These are phyloP conservation scores for Rhabdophis nuchalis DNA, from an alignment of 2,797 vertebrate species.

Conservation along the genomic window DNA sequence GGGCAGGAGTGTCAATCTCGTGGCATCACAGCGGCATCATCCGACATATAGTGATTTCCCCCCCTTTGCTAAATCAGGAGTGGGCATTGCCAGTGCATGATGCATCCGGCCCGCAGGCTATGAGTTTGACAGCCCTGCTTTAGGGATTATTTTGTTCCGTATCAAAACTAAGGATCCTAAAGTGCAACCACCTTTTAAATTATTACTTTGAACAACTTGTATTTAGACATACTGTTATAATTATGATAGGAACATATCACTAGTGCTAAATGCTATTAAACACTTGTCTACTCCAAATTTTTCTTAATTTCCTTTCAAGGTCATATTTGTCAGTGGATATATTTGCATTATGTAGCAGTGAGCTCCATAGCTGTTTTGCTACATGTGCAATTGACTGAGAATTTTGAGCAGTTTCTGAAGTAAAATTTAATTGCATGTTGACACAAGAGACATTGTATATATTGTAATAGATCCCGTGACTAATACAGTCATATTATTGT, in stretches of 20 bases:
- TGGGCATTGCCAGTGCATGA: no score
- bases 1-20: no score
- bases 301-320: neutral
- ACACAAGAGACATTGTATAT: neutral
- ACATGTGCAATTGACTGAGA: neutral
- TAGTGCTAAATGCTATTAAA: neutral
- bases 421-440: neutral
- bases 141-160: neutral
- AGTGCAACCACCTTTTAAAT: neutral
- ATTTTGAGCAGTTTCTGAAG: neutral
- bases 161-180: neutral
- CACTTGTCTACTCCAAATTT: neutral
- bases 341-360: neutral
- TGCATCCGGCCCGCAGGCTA: no score
- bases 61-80: no score
- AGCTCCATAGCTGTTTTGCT: neutral
- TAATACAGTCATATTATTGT: no score
- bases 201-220: neutral
- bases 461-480: no score
- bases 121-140: no score
- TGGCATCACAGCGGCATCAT: fast-evolving
- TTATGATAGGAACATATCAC: neutral
- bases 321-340: neutral
- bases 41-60: no score
- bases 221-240: neutral